Percentiles rank a stretch among this genome's conserved stretches.
Evolutionary conservation across 2,113 vertebrate genomes (phyloP).

Genomic region (Climacteris rufus): DNA sequence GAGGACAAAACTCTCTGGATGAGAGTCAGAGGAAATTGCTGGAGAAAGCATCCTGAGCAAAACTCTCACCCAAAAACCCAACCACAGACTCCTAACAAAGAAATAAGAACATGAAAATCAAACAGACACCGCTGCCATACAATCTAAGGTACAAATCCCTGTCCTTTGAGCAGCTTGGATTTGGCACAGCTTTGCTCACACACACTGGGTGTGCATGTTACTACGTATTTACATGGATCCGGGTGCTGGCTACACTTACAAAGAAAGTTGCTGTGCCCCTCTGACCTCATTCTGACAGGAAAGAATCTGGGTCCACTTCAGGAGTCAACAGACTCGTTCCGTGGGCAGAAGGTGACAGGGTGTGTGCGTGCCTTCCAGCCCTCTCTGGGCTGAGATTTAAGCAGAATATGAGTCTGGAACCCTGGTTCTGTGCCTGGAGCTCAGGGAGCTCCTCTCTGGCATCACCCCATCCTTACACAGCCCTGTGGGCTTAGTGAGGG

Average conservation of each 20-base stretch:
- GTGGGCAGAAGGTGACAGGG: neutral
- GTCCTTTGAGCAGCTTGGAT: neutral
- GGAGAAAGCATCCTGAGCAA: neutral
- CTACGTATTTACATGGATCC: accelerated
- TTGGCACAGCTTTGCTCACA: neutral
- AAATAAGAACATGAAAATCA: neutral
- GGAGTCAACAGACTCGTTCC: neutral
- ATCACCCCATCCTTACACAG: accelerated
- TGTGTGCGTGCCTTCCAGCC: neutral
- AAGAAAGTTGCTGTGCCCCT: neutral
- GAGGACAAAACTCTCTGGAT: neutral
- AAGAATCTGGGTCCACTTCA: neutral
- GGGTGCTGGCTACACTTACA: neutral
- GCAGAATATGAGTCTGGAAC: neutral
- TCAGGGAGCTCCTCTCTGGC: accelerated
- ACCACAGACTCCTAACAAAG: neutral
- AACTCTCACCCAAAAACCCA: neutral
- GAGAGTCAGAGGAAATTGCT: neutral
- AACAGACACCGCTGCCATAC: neutral
- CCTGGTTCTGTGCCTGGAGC: accelerated
- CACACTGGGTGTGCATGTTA: neutral
- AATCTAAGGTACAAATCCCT: neutral
- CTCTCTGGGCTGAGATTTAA: neutral
- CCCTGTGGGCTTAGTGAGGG: accelerated
- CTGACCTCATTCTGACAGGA: neutral